Base-by-base conservation (phyloP, 2,113 vertebrate genomes). In the Agapornis roseicollis region DNA sequence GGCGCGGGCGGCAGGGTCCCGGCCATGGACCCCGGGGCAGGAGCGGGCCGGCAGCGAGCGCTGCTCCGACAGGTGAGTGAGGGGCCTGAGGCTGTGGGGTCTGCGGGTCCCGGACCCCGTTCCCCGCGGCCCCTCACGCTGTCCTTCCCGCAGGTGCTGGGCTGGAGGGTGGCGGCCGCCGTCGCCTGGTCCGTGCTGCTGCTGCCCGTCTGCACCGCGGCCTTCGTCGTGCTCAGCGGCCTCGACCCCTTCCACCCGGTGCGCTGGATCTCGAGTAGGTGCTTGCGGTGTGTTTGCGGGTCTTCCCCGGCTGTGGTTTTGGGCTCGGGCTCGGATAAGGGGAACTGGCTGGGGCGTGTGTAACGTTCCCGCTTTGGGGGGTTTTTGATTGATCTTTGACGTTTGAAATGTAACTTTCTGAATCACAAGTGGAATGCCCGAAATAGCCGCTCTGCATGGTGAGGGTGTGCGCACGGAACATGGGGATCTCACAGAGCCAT, bases 161-260 rank as follows among this genome's bases (percentile, higher is more conserved):
- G 98, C 77, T 99, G 99, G 99, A 98, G 99, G 94, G 98, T 98
- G 79, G 97, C 97, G 42, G 97, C 98, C 71, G 98, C 99, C 63
- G 93, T 99, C 83, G 97, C 97, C 29, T 99, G 99, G 99, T 98
- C 99, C 24, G 97, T 99, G 73, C 91, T 99, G 74, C 95, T 99
- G 94, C 96, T 99, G 73, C 99, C 98, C 17, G 7, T 98, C 41
- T 98, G 97, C 93, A 98, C 98, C 13, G 96, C 98, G 8, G 96
- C 98, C 7, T 99, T 99, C 97, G 85, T 99, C 12, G 23, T 98
- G 58, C 94, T 99, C 69, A 98, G 98, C 95, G 98, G 97, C 80
- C 80, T 99, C 73, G 98, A 98, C 93, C 89, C 98, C 17, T 93
- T 99, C 44, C 99, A 99, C 91, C 99, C 99, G 15, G 63, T 99